phyloP scores from a whole-genome alignment of 2,888 invertebrate species.

The Ochlodes sylvanus region DNA sequence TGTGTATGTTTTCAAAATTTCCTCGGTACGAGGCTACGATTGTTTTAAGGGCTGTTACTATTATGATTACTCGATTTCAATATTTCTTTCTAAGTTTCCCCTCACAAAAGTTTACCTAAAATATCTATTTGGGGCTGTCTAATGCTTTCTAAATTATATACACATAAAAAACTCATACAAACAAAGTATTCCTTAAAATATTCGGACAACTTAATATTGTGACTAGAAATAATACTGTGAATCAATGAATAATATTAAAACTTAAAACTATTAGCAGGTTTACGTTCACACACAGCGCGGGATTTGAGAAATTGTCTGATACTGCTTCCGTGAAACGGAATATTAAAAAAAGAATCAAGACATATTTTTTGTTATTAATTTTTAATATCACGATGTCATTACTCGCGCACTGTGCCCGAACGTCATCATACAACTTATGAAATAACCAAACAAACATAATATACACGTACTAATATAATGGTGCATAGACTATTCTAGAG shows the following conservation, averaged over 20 bases:
- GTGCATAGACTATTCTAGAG: constrained; percentile 21
- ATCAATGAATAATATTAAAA: neutral
- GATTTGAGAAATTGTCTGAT: too few species aligned
- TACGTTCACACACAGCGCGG: too few species aligned
- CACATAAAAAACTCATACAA: neutral
- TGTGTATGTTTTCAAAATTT: too few species aligned
- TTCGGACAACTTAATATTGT: constrained; percentile 7
- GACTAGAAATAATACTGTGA: constrained; percentile 21
- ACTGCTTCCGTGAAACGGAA: too few species aligned
- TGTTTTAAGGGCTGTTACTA: too few species aligned
- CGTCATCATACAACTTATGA: neutral
- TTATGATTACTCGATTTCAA: neutral
- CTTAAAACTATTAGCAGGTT: neutral
- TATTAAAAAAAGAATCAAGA: too few species aligned
- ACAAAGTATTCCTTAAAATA: neutral
- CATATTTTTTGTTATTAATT: too few species aligned
- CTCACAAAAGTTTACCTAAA: neutral
- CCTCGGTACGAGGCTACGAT: too few species aligned
- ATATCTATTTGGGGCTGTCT: constrained; percentile 18
- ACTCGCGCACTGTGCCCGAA: neutral
- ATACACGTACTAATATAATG: neutral
- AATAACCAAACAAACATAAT: constrained; percentile 8
- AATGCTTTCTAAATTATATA: constrained; percentile 3
- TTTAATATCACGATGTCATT: too few species aligned
- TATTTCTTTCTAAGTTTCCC: neutral